Conservation (phyloP, 2,113 vertebrate species). For the Prietella phreatophila region DNA sequence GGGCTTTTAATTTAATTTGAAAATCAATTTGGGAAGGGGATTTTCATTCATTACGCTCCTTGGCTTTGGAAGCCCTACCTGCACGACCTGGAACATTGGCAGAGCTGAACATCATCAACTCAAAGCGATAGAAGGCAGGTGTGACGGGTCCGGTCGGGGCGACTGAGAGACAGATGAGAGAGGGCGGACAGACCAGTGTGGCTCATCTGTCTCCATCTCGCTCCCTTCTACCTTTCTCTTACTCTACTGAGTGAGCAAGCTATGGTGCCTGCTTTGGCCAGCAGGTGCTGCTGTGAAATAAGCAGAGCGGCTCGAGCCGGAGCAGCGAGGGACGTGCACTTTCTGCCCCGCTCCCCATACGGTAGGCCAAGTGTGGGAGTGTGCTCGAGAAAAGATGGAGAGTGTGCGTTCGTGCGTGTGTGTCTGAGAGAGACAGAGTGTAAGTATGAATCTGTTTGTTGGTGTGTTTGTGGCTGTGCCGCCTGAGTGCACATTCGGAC, state of each 20-base stretch:
- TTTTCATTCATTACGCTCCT: conserved; percentile 74
- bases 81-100: conserved; percentile 72
- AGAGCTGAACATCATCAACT: conserved; percentile 62
- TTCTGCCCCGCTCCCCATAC: conserved; percentile 68
- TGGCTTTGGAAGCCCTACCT: conserved; percentile 65
- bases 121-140: conserved; percentile 64
- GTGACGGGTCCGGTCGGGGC: conserved; percentile 52
- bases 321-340: conserved; percentile 66
- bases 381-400: conserved; percentile 32
- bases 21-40: conserved; percentile 74
- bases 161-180: background rate
- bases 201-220: conserved; percentile 2
- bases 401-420: background rate
- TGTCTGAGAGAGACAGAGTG: conserved; percentile 22
- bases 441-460: conserved; percentile 49
- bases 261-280: conserved; percentile 72
- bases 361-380: conserved; percentile 61
- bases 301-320: conserved; percentile 67
- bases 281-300: conserved; percentile 81
- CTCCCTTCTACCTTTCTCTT: conserved; percentile 14
- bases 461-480: conserved; percentile 49
- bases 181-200: conserved; percentile 8
- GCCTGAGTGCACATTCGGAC: conserved; percentile 49
- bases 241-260: conserved; percentile 5
- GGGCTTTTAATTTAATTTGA: conserved; percentile 72